phyloP scores from a whole-genome alignment of 2,113 vertebrate species.

The Tapirus terrestris region DNA sequence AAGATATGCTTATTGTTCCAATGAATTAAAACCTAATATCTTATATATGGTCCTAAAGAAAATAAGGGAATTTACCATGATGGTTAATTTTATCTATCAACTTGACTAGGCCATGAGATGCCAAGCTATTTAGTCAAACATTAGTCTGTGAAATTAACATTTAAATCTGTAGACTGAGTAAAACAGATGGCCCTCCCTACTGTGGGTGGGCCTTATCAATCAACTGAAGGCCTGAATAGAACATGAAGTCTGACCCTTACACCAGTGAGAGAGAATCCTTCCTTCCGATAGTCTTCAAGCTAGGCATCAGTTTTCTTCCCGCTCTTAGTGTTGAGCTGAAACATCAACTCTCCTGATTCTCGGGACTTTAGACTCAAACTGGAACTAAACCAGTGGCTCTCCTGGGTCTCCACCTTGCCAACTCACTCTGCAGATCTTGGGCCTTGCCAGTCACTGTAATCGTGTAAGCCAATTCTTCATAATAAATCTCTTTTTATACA shows the following conservation, averaged over 20 bases:
- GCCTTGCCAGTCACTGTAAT: neutral
- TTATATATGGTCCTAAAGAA: neutral
- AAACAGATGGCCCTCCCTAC: neutral
- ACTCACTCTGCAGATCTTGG: neutral
- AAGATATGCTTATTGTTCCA: neutral
- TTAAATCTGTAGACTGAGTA: neutral
- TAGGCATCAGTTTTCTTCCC: neutral
- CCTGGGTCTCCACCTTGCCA: neutral
- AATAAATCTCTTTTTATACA: neutral
- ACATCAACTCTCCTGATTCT: neutral
- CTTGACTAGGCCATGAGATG: neutral
- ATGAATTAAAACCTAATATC: neutral
- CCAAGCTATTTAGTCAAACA: neutral
- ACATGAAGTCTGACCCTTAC: neutral
- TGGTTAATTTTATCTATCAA: neutral
- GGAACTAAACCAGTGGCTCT: neutral
- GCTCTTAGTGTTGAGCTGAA: neutral
- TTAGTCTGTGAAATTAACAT: neutral
- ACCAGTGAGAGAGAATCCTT: neutral
- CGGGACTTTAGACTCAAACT: neutral
- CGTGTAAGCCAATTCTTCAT: neutral
- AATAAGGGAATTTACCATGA: neutral
- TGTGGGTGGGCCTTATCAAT: neutral
- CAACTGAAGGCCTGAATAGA: neutral
- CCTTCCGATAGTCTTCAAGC: accelerated